Conservation (phyloP, 1,140 invertebrate genomes). For the Lysiphlebus fabarum region DNA sequence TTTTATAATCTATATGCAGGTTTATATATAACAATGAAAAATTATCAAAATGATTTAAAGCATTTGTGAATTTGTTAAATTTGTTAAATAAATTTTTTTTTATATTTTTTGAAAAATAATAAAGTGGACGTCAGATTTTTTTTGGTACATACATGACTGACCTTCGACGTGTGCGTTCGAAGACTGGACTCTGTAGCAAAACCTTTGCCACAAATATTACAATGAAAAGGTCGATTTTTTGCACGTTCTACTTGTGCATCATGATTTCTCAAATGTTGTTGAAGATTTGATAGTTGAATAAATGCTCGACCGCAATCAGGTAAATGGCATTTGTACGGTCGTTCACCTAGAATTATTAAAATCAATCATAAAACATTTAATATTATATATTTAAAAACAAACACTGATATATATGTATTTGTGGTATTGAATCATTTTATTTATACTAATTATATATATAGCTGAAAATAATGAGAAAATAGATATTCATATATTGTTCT, state of each 20-base stretch:
- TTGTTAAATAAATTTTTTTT: not conserved
- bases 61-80: constrained; percentile 15
- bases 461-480: too few species aligned
- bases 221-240: constrained; percentile 92
- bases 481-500: too few species aligned
- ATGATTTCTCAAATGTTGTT: constrained; percentile 94
- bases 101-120: constrained; percentile 18
- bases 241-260: constrained; percentile 92
- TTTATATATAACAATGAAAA: constrained; percentile 10
- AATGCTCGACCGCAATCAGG: constrained; percentile 93
- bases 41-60: not conserved
- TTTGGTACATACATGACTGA: constrained; percentile 72
- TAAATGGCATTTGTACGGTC: constrained; percentile 94
- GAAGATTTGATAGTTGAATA: constrained; percentile 95
- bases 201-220: constrained; percentile 93
- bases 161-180: constrained; percentile 93
- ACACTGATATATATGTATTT: too few species aligned
- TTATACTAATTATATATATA: too few species aligned
- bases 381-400: too few species aligned
- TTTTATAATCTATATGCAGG: not conserved
- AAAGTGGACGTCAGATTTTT: constrained; percentile 53
- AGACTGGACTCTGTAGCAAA: constrained; percentile 95
- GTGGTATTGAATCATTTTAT: too few species aligned
- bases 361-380: not conserved
- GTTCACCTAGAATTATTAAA: constrained; percentile 75